Evolutionary conservation across 2,113 vertebrate species (phyloP).

Genomic region (Gambusia holbrooki): DNA sequence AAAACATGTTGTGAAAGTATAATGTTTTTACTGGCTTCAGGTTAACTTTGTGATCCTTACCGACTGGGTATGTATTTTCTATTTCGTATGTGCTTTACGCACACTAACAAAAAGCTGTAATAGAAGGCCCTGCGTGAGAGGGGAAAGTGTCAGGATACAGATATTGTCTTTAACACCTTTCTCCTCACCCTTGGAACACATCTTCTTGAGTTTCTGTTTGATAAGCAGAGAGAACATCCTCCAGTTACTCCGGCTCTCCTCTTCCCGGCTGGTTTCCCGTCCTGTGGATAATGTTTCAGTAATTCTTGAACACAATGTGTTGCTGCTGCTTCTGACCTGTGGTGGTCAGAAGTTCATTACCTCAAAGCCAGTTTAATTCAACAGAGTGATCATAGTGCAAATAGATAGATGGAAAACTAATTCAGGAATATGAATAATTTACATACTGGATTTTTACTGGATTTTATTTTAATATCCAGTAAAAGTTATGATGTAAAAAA

Average conservation of each 20-base stretch:
- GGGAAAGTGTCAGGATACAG: constrained; percentile 51
- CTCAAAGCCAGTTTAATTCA: constrained; percentile 41
- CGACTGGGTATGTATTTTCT: constrained; percentile 1
- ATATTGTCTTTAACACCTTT: constrained; percentile 69
- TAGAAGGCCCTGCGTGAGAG: constrained; percentile 46
- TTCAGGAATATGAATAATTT: too few relatives aligned
- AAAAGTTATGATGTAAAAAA: neutral
- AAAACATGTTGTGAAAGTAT: constrained; percentile 8
- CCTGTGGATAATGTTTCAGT: constrained; percentile 59
- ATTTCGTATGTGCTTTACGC: neutral
- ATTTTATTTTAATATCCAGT: neutral
- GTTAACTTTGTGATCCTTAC: constrained; percentile 8
- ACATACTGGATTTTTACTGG: neutral
- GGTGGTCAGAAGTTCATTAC: constrained; percentile 43
- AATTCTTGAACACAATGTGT: constrained; percentile 26
- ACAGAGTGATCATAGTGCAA: neutral
- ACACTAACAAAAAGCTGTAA: constrained; percentile 13
- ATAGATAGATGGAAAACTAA: neutral
- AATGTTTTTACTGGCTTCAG: constrained; percentile 7
- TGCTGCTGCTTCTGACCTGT: constrained; percentile 40
- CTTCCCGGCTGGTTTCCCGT: constrained; percentile 62
- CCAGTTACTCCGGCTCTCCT: constrained; percentile 51
- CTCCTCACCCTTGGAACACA: constrained; percentile 52
- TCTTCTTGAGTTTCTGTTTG: constrained; percentile 68
- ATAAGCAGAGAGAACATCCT: constrained; percentile 70